These are phyloP conservation scores for Odontophorus gujanensis DNA, from an alignment of 2,113 vertebrate species.

Conservation along the genomic window DNA sequence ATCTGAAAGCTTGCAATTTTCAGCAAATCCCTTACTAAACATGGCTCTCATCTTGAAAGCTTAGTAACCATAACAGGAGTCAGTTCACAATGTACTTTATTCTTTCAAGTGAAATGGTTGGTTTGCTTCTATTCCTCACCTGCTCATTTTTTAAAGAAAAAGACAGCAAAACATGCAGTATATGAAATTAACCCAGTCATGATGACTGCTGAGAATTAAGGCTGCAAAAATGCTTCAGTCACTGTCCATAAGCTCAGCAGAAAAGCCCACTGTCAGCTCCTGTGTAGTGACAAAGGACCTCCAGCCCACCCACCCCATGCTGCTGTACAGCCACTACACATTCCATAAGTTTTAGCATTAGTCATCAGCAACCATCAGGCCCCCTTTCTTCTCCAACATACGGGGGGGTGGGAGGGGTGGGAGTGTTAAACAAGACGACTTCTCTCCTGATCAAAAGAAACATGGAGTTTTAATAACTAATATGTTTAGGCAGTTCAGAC, in stretches of 20 bases:
- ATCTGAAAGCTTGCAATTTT: neutral
- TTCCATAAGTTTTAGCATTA: conserved; percentile 54
- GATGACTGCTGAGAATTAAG: neutral
- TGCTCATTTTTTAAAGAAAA: neutral
- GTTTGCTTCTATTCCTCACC: neutral
- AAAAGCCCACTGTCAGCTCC: conserved; percentile 20
- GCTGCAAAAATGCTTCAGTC: neutral
- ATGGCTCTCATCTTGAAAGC: neutral
- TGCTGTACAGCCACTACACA: conserved; percentile 57
- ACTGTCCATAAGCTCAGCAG: neutral
- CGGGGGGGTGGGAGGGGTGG: neutral
- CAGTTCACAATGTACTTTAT: neutral
- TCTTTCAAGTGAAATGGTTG: neutral
- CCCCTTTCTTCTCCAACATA: conserved; percentile 28
- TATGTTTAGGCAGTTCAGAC: conserved; percentile 18
- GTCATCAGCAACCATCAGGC: conserved; percentile 43
- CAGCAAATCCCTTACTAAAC: neutral
- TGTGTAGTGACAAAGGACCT: neutral
- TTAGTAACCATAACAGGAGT: neutral
- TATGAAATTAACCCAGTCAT: neutral
- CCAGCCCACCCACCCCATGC: neutral
- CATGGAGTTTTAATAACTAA: neutral
- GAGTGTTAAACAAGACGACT: conserved; percentile 50
- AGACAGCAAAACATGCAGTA: neutral
- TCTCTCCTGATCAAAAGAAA: conserved; percentile 38